Base-by-base conservation (phyloP, 2,113 vertebrate species). In the Circaetus gallicus region DNA sequence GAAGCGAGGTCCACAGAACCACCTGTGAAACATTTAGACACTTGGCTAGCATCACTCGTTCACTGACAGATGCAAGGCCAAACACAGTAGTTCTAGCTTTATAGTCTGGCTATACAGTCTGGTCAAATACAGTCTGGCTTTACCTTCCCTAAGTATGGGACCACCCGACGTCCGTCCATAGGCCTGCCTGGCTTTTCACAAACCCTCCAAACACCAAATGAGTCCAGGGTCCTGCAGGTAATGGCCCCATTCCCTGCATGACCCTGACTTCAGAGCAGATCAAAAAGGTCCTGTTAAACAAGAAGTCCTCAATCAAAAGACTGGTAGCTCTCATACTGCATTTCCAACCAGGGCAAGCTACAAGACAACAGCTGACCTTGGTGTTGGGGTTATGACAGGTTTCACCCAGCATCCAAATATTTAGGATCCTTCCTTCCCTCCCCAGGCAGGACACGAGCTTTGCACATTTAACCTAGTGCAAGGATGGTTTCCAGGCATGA, bases 161-260 rank as follows among this genome's bases (percentile, higher is more conserved):
- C 18, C 55, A 70, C 5, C 17, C 0, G 0, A 29, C 55, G 8
- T 14, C n/a, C 3, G 3, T 43, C 66, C 29, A 5, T 6, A 58
- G 24, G 18, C n/a, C 36, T 56, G 21, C 26, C 18, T 69, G 49
- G 32, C 32, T 87, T 61, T 63, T 43, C 70, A 70, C 26, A 63
- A 69, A 34, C 22, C 40, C 40, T 55, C 47, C 19, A 38, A 59
- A 58, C 15, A 16, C n/a, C 62, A 52, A 53, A 40, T 1, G 8
- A 56, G 21, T 36, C 25, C 47, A 69, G 21, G 18, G 31, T 47
- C 53, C 40, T 62, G 61, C 59, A n/a, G 11, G 16, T 18, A 73
- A 67, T 1, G 2, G 10, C 8, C 38, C 10, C 38, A 34, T 42
- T 74, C 40, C n/a, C 61, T 55, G 34, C 40, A 25, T 1, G 9